A percentile compares a stretch with the other conserved stretches of the same genome.
These are phyloP conservation scores for Podocnemis expansa DNA, from an alignment of 2,113 vertebrate genomes.

Conservation along the genomic window DNA sequence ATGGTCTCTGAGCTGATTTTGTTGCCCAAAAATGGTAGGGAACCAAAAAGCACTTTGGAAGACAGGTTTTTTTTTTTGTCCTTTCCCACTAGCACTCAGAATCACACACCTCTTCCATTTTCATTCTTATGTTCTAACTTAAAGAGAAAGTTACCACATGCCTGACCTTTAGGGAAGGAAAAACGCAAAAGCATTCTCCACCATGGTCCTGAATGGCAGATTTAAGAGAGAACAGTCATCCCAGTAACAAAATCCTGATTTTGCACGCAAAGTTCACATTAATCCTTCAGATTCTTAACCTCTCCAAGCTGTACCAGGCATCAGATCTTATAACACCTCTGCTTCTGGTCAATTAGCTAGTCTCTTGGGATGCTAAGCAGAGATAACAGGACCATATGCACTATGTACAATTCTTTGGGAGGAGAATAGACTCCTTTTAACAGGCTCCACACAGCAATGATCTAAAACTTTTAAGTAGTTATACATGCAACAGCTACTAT, in stretches of 20 bases:
- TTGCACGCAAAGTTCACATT: not conserved
- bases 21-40: not conserved
- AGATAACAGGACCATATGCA: not conserved
- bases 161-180: constrained; percentile 65
- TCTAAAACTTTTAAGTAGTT: constrained; percentile 12
- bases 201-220: constrained; percentile 55
- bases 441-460: not conserved
- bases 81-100: constrained; percentile 54
- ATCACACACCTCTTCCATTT: constrained; percentile 56
- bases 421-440: constrained; percentile 40
- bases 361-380: constrained; percentile 48
- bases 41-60: constrained; percentile 24
- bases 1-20: not conserved
- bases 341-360: constrained; percentile 52
- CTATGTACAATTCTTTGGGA: constrained; percentile 31
- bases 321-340: constrained; percentile 34
- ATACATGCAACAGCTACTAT: not conserved
- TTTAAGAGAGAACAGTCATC: constrained; percentile 40
- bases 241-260: constrained; percentile 33
- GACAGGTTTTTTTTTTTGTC: no score
- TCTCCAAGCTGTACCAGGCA: not conserved
- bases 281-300: constrained; percentile 26
- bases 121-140: constrained; percentile 42
- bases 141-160: constrained; percentile 60
- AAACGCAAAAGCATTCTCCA: constrained; percentile 1